Conservation (phyloP, 2,888 invertebrate species). For the Phasia obesa region DNA sequence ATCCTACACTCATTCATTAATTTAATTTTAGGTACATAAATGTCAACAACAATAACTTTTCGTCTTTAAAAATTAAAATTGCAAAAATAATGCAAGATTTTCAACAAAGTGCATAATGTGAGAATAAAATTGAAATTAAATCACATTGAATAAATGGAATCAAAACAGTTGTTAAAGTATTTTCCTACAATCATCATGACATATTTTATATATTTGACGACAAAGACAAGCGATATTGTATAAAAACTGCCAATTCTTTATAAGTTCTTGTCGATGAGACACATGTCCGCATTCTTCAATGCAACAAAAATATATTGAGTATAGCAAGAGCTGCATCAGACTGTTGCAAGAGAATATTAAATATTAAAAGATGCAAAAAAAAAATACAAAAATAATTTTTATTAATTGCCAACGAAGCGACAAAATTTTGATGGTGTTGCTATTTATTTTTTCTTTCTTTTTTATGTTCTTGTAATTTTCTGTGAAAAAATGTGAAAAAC, state of each 20-base stretch:
- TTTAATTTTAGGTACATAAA: conserved; percentile 9
- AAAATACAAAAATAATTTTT: conserved; percentile 52
- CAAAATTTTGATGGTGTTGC: conserved; percentile 68
- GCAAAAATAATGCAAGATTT: conserved; percentile 1
- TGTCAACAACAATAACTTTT: conserved; percentile 23
- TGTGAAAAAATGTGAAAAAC: conserved; percentile 49
- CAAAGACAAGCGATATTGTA: conserved; percentile 55
- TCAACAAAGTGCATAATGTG: conserved; percentile 6
- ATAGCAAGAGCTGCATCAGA: conserved; percentile 20
- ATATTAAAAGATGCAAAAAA: not conserved
- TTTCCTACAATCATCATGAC: conserved; percentile 37
- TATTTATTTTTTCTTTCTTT: not conserved
- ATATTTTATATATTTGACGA: conserved; percentile 56
- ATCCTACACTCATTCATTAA: not conserved
- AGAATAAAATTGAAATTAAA: conserved; percentile 56
- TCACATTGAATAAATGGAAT: conserved; percentile 40
- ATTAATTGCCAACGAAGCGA: conserved; percentile 69
- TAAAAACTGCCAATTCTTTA: conserved; percentile 39
- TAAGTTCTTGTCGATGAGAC: conserved; percentile 59
- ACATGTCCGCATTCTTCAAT: conserved; percentile 68
- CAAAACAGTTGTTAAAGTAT: conserved; percentile 3
- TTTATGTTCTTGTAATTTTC: conserved; percentile 23
- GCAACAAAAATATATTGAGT: conserved; percentile 44
- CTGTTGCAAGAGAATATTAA: conserved; percentile 45
- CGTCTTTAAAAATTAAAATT: not conserved